Conservation (phyloP, 2,113 vertebrate genomes). For the Trichomycterus rosablanca region DNA sequence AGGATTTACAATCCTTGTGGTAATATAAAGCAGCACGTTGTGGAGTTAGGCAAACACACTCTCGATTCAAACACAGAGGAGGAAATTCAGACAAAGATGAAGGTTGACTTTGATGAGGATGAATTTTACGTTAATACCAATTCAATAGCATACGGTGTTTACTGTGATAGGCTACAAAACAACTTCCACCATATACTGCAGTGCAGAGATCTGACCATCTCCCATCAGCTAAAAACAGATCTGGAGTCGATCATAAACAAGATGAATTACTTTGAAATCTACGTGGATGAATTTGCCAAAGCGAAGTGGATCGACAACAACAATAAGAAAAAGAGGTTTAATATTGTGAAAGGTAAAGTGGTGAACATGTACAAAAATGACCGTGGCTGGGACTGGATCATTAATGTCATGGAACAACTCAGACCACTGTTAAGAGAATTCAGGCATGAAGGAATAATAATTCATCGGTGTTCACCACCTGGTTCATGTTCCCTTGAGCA, state of each 20-base stretch:
- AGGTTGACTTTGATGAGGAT: not conserved
- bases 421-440: too few relatives aligned
- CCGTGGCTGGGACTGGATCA: not conserved
- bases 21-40: not conserved
- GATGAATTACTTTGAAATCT: not conserved
- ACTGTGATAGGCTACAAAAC: not conserved
- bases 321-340: not conserved
- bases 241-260: not conserved
- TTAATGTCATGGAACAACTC: too few relatives aligned
- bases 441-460: too few relatives aligned
- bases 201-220: not conserved
- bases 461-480: too few relatives aligned
- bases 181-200: not conserved
- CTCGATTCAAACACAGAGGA: not conserved
- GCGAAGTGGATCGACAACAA: not conserved
- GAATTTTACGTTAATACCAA: constrained; percentile 7
- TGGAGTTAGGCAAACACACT: not conserved
- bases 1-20: not conserved
- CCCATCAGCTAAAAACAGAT: not conserved
- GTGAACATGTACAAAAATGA: not conserved
- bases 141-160: not conserved
- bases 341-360: not conserved
- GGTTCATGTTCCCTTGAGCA: too few relatives aligned
- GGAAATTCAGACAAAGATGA: not conserved
- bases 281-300: not conserved